phyloP scores from a whole-genome alignment of 2,113 vertebrate species.

The Festucalex cinctus region DNA sequence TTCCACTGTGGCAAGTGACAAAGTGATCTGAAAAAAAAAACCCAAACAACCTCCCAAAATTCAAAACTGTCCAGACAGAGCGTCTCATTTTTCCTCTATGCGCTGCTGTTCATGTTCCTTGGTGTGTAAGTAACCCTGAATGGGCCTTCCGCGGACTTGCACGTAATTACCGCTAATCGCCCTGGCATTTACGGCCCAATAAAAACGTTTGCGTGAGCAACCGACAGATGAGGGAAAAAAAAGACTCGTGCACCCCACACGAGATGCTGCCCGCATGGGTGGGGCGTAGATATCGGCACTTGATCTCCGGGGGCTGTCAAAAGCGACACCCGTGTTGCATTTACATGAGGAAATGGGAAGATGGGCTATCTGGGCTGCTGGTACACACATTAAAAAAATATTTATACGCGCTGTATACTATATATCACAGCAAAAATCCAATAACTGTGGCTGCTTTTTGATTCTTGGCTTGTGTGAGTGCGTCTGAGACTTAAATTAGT shows the following conservation, averaged over 20 bases:
- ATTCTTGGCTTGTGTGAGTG: conserved; percentile 20
- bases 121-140: conserved; percentile 57
- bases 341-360: conserved; percentile 60
- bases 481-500: conserved; percentile 38
- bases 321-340: conserved; percentile 47
- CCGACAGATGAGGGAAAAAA: neutral
- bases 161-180: conserved; percentile 67
- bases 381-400: neutral
- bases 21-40: neutral
- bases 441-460: conserved; percentile 37
- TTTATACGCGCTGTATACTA: neutral
- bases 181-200: conserved; percentile 28
- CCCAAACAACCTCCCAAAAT: neutral
- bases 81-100: conserved; percentile 24
- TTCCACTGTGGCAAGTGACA: neutral
- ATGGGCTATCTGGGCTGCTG: conserved; percentile 33
- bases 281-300: conserved; percentile 24
- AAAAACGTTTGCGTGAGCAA: conserved; percentile 23
- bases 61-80: neutral
- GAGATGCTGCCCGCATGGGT: neutral
- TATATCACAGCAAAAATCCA: conserved; percentile 28
- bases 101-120: conserved; percentile 56
- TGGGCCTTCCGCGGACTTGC: conserved; percentile 34
- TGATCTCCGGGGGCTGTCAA: conserved; percentile 39
- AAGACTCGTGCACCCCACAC: neutral